A percentile compares a stretch with the other conserved stretches of the same genome.
Conservation (phyloP, 2,888 invertebrate species). For the Scaptomyza cyrtandrae region DNA sequence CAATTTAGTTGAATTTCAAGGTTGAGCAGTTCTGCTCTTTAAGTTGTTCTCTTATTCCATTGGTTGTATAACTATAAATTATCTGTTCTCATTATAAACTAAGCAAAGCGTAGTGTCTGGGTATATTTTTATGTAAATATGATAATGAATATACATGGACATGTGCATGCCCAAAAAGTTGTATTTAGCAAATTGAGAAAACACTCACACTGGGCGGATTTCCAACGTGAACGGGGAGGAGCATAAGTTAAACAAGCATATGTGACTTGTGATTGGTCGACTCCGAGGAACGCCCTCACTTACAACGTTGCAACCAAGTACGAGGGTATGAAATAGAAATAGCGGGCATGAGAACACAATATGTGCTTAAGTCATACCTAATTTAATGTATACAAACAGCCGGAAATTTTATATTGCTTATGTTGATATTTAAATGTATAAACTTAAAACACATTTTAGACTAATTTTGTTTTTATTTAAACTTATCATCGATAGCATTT, state of each 20-base stretch:
- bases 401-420: background rate
- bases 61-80: background rate
- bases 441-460: background rate
- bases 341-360: conserved; percentile 22
- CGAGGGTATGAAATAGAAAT: conserved; percentile 33
- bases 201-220: conserved; percentile 4
- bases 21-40: background rate
- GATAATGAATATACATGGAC: background rate
- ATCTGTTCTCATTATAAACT: conserved; percentile 1
- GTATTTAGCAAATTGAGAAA: conserved; percentile 5
- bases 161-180: conserved; percentile 1
- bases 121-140: background rate
- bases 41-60: background rate
- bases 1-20: too few species aligned
- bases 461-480: conserved; percentile 2
- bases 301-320: conserved; percentile 9
- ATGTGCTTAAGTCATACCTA: conserved; percentile 3
- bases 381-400: conserved; percentile 12
- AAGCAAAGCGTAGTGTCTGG: background rate
- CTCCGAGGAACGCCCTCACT: conserved; percentile 16
- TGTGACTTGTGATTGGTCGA: conserved; percentile 20
- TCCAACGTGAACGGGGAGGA: conserved; percentile 9
- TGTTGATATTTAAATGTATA: background rate
- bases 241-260: conserved; percentile 5
- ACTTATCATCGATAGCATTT: background rate